Percentiles rank a stretch among this genome's conserved stretches.
Conservation (phyloP, 2,888 invertebrate species). For the Chrysodeixis includens region DNA sequence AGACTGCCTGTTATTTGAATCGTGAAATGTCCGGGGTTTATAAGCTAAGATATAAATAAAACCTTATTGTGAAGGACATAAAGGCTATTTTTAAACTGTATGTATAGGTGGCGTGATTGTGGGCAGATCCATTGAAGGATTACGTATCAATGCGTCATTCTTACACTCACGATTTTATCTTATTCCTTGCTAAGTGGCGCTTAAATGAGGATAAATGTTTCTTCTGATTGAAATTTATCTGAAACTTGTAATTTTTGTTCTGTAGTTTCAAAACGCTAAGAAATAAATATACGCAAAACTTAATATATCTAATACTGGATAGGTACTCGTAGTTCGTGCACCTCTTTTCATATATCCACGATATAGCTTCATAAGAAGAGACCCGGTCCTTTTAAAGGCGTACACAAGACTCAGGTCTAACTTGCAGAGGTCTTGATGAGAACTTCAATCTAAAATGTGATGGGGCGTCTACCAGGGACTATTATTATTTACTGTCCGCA, state of each 20-base stretch:
- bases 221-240: background rate
- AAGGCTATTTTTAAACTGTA: constrained; percentile 26
- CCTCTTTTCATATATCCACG: too few relatives aligned
- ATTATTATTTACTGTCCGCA: too few relatives aligned
- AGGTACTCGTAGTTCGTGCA: too few relatives aligned
- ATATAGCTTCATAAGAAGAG: too few relatives aligned
- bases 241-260: background rate
- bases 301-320: too few relatives aligned
- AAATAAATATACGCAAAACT: too few relatives aligned
- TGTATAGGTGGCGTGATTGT: constrained; percentile 50
- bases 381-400: too few relatives aligned
- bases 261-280: background rate
- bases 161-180: constrained; percentile 14
- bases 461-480: too few relatives aligned
- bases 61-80: constrained; percentile 19
- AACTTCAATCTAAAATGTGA: too few relatives aligned
- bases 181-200: background rate
- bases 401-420: too few relatives aligned
- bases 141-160: constrained; percentile 10
- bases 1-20: constrained; percentile 7
- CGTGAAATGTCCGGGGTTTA: constrained; percentile 16
- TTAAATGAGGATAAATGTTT: background rate
- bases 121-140: constrained; percentile 41
- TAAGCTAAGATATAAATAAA: constrained; percentile 9
- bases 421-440: too few relatives aligned